These are phyloP conservation scores for Chrysina gloriosa DNA, from an alignment of 2,888 invertebrate species.

Conservation along the genomic window DNA sequence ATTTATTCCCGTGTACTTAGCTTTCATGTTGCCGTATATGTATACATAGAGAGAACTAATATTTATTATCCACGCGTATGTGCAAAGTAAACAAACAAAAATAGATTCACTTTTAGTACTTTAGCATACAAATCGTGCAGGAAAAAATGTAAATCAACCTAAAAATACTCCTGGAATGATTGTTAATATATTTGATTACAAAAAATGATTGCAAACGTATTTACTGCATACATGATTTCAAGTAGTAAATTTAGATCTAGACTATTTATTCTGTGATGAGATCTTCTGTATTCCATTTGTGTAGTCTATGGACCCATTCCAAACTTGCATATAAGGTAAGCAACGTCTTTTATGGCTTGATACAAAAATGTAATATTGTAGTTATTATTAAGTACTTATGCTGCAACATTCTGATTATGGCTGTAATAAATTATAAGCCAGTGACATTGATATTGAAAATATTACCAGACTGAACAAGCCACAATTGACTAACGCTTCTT, in stretches of 20 bases:
- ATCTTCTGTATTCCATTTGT: conserved; percentile 14
- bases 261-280: conserved; percentile 21
- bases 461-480: conserved; percentile 31
- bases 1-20: too few species aligned
- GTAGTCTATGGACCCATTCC: conserved; percentile 11
- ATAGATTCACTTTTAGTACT: too few species aligned
- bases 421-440: neutral
- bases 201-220: too few species aligned
- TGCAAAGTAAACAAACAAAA: too few species aligned
- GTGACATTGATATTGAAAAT: conserved; percentile 15
- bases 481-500: conserved; percentile 34
- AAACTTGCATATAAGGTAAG: conserved; percentile 48
- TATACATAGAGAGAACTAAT: too few species aligned
- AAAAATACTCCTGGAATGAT: too few species aligned
- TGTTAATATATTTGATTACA: too few species aligned
- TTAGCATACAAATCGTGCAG: too few species aligned
- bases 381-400: neutral
- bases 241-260: too few species aligned
- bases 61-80: too few species aligned
- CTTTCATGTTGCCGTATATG: too few species aligned
- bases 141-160: too few species aligned
- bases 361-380: conserved; percentile 21
- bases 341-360: conserved; percentile 48
- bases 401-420: neutral
- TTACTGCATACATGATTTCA: neutral